A percentile compares a stretch with the other conserved stretches of the same genome.
phyloP scores from a whole-genome alignment of 1,140 invertebrate species.

The Callitettix versicolor region DNA sequence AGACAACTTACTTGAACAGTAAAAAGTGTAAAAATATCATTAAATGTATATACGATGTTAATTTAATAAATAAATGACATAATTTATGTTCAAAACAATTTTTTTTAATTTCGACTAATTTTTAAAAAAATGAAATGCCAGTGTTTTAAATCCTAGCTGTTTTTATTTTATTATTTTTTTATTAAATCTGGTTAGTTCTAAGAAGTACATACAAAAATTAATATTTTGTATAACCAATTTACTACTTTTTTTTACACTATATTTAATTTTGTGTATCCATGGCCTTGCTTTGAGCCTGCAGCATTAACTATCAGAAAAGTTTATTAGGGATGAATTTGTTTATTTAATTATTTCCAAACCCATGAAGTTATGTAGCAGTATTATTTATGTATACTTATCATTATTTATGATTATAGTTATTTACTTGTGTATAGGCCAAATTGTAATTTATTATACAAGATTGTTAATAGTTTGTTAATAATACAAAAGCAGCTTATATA shows the following conservation, averaged over 20 bases:
- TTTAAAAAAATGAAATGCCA: background rate
- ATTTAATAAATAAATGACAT: background rate
- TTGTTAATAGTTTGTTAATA: background rate
- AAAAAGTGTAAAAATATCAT: constrained; percentile 12
- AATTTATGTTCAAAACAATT: background rate
- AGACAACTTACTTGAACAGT: constrained; percentile 1
- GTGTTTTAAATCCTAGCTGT: no score
- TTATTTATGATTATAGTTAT: constrained; percentile 1
- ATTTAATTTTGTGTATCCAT: no score
- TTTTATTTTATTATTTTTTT: no score
- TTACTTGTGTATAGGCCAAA: background rate
- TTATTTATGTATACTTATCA: background rate
- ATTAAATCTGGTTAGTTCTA: no score
- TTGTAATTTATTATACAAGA: background rate
- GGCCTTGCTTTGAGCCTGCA: background rate
- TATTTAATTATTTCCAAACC: background rate
- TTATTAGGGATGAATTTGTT: background rate
- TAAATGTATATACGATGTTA: constrained; percentile 4
- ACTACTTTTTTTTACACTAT: no score
- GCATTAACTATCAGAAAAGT: background rate
- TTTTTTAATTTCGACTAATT: background rate
- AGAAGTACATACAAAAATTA: no score
- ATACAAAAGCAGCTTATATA: background rate
- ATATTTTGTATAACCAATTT: no score
- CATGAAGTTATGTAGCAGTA: background rate